A percentile compares a stretch with the other conserved stretches of the same genome.
Conservation (phyloP, 1,140 invertebrate species). For the Hestina assimilis region DNA sequence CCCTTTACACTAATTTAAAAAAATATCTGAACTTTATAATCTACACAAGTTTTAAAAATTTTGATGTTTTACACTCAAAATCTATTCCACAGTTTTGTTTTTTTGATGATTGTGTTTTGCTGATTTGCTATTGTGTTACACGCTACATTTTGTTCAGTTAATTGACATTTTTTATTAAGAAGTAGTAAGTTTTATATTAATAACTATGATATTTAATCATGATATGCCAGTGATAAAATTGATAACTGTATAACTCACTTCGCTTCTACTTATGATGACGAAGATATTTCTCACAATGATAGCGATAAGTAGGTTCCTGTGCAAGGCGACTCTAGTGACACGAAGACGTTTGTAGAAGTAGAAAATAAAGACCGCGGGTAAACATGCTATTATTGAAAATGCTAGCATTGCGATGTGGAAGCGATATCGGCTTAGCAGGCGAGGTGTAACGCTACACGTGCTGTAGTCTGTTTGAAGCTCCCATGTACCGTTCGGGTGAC, state of each 20-base stretch:
- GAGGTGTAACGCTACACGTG: constrained; percentile 75
- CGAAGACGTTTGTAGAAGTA: constrained; percentile 73
- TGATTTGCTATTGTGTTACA: too few relatives aligned
- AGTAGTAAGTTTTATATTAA: too few relatives aligned
- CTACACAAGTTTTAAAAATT: background rate
- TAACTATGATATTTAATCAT: too few relatives aligned
- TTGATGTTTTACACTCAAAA: background rate
- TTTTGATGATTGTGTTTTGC: too few relatives aligned
- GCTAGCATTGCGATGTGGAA: constrained; percentile 73
- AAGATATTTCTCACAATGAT: constrained; percentile 78
- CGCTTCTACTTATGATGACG: constrained; percentile 75
- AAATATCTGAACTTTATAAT: too few relatives aligned
- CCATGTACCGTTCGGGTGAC: constrained; percentile 74
- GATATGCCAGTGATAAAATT: too few relatives aligned
- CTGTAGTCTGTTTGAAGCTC: constrained; percentile 76
- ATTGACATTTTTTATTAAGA: too few relatives aligned
- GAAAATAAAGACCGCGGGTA: constrained; percentile 79
- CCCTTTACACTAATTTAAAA: too few relatives aligned
- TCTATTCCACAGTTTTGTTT: too few relatives aligned
- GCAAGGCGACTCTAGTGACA: constrained; percentile 73
- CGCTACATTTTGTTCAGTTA: too few relatives aligned
- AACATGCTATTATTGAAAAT: constrained; percentile 65
- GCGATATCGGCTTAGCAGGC: constrained; percentile 67
- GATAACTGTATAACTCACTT: constrained; percentile 55
- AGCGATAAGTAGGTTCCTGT: constrained; percentile 78